Percentiles rank a stretch among this genome's conserved stretches.
Conservation (phyloP, 2,797 vertebrate species). For the Cynopterus sphinx region DNA sequence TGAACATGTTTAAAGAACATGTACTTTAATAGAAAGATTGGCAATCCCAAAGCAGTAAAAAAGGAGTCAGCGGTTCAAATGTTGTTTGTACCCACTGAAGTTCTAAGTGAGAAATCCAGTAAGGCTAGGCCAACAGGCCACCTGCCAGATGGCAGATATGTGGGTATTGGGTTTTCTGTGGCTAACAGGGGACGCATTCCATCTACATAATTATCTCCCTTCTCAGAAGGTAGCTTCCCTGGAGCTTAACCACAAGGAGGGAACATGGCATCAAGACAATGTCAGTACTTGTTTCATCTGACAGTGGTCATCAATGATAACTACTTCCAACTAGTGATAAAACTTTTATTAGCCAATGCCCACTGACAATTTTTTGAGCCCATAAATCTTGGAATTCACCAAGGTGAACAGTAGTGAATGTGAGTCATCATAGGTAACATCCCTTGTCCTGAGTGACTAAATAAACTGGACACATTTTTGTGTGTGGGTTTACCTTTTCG, state of each 20-base stretch:
- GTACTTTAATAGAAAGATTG: neutral
- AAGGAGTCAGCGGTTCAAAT: neutral
- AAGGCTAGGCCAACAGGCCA: neutral
- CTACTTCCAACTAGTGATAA: neutral
- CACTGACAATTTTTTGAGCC: neutral
- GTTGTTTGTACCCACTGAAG: neutral
- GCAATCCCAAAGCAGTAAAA: neutral
- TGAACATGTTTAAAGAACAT: neutral
- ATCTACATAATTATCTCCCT: neutral
- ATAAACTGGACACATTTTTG: neutral
- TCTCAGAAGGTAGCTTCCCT: neutral
- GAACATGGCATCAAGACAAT: neutral
- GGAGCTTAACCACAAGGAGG: neutral
- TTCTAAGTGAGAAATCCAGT: neutral
- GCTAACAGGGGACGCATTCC: neutral
- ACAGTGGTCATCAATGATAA: neutral
- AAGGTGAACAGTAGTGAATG: neutral
- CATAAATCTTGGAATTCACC: neutral
- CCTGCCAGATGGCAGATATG: neutral
- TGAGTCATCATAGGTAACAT: neutral
- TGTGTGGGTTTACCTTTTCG: slow-evolving; percentile 87
- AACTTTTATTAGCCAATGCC: neutral
- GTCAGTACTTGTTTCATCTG: neutral
- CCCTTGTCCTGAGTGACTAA: neutral
- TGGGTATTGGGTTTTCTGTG: neutral